These are phyloP conservation scores for Eriosoma lanigerum DNA, from an alignment of 1,140 invertebrate genomes.

Conservation along the genomic window DNA sequence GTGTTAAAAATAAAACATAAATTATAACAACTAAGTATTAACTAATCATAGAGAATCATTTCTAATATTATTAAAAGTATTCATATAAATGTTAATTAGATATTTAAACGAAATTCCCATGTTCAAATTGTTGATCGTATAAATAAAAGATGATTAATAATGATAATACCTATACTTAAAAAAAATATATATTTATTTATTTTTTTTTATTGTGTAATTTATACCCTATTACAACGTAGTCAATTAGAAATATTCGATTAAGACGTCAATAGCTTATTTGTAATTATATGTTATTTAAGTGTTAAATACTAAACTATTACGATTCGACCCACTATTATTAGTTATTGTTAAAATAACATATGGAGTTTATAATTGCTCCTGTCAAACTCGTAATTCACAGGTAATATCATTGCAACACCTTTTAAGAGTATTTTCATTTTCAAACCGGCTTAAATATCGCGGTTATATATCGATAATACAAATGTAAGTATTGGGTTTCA, in stretches of 20 bases:
- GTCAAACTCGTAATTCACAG: not conserved
- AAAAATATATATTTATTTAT: no score
- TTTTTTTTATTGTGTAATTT: slow-evolving; percentile 1
- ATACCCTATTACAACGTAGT: not conserved
- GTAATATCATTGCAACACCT: slow-evolving; percentile 29
- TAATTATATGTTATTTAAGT: not conserved
- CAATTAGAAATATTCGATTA: slow-evolving; percentile 21
- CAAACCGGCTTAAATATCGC: slow-evolving; percentile 27
- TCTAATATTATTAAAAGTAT: no score
- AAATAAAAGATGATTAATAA: no score
- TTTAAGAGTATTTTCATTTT: not conserved
- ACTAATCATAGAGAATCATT: no score
- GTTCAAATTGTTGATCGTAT: no score
- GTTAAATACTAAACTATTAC: slow-evolving; percentile 34
- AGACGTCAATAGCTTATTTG: not conserved
- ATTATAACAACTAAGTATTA: no score
- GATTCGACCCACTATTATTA: slow-evolving; percentile 2
- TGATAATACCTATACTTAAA: no score
- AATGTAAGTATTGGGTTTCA: no score
- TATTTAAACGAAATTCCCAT: no score
- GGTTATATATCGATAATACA: slow-evolving; percentile 7
- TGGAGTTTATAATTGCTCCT: slow-evolving; percentile 17
- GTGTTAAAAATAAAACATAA: no score
- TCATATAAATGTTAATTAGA: no score
- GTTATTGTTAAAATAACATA: not conserved